Evolutionary conservation across 1,140 invertebrate genomes (phyloP), one percentile per base, ranked within the genome.

Genomic region (Drosophila nikananu): DNA sequence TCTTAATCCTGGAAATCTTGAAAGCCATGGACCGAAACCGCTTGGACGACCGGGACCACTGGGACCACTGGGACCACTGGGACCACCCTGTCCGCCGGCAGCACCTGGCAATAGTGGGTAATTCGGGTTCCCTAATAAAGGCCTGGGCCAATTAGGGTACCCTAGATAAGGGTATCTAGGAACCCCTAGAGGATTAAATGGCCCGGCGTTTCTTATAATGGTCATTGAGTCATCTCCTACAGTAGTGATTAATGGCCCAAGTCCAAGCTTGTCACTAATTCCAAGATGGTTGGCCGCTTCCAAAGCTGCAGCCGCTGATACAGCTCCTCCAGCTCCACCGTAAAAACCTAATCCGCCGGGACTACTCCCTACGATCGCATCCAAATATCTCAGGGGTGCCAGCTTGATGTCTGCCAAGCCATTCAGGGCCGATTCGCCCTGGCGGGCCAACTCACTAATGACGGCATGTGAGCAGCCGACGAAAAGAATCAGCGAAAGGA

Each of bases 141-240:
- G 25, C 25, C 49, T 52, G 7, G 30, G 57, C 58, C 59, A 30
- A 17, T 13, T 2, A 30, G 21, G 23, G 7, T 17, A 23, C 12
- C 27, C 37, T 32, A 27, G 13, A 35, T 25, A 41, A 12, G 44
- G 27, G 4, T 19, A 25, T 8, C 51, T 66, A 8, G 65, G 65
- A 58, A 72, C 19, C 9, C 12, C 41, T 17, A 39, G 12, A 30
- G 62, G 55, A 35, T 52, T 52, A 2, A 32, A 52, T 7, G 63
- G 41, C 0, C 58, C 54, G 9, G 44, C 27, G 32, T 61, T 73
- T 13, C 58, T 61, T 10, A 82, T 64, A 7, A 83, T 74, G 6
- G 80, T 78, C 7, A 82, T 58, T 19, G 74, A 17, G 30, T 78
- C 80, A 35, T 60, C 73, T 25, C 48, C 68, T 23, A 62, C 41